A percentile compares a stretch with the other conserved stretches of the same genome.
Evolutionary conservation across 2,888 invertebrate genomes (phyloP).

Genomic region (Bimastos eiseni): DNA sequence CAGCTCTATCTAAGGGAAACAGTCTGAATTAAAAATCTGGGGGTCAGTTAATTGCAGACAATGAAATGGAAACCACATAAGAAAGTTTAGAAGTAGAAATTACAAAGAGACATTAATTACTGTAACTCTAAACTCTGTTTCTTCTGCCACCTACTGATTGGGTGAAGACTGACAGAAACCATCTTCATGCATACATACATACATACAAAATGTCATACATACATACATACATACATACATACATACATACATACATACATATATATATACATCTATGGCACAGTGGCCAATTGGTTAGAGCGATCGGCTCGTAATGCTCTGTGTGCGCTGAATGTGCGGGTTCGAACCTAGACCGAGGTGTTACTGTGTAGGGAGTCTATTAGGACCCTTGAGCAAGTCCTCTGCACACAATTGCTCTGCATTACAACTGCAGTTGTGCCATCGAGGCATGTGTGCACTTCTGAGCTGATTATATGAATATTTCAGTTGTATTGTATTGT

Average conservation of each 20-base stretch:
- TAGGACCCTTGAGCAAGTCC: too few species aligned
- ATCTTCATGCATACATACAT: background rate
- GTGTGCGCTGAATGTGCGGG: too few species aligned
- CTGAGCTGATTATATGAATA: too few species aligned
- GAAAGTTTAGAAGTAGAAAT: background rate
- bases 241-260: conserved; percentile 29
- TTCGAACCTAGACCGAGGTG: too few species aligned
- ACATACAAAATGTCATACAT: conserved; percentile 26
- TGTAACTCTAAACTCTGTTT: background rate
- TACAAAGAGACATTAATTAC: background rate
- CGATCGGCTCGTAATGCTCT: too few species aligned
- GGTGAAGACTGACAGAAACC: too few species aligned
- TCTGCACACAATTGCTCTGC: too few species aligned
- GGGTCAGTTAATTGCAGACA: background rate
- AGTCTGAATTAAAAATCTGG: background rate
- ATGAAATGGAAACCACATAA: background rate
- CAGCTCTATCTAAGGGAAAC: background rate
- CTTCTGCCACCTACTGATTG: background rate
- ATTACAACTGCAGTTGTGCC: too few species aligned
- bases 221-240: conserved; percentile 28
- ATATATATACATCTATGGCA: background rate
- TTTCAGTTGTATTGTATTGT: too few species aligned
- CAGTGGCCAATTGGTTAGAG: too few species aligned
- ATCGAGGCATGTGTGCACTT: too few species aligned
- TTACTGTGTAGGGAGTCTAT: too few species aligned